These are phyloP conservation scores for Tenthredo amoena DNA, from an alignment of 2,888 invertebrate genomes.

Conservation along the genomic window DNA sequence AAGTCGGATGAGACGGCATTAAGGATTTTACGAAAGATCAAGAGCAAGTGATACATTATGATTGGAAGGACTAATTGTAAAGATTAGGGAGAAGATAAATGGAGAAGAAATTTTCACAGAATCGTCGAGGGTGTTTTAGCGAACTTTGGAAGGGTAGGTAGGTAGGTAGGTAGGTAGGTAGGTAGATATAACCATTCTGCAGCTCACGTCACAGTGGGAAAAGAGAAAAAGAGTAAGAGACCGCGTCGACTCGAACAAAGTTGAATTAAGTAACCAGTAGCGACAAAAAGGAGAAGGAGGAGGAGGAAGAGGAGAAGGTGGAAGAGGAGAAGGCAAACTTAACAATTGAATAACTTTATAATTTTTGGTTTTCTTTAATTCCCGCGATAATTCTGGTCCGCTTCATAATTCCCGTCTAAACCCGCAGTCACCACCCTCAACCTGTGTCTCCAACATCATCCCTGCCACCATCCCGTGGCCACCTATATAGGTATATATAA, in stretches of 20 bases:
- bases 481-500: neutral
- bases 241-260: constrained; percentile 35
- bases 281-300: constrained; percentile 33
- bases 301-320: neutral
- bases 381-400: constrained; percentile 60
- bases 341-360: constrained; percentile 67
- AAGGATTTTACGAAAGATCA: constrained; percentile 16
- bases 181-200: constrained; percentile 12
- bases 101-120: constrained; percentile 5
- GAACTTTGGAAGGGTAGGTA: constrained; percentile 1
- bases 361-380: constrained; percentile 67
- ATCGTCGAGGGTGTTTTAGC: neutral
- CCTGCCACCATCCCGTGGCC: neutral
- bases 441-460: constrained; percentile 23
- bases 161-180: neutral
- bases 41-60: constrained; percentile 17
- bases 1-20: neutral
- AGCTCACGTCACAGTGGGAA: neutral
- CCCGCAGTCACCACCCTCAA: constrained; percentile 18
- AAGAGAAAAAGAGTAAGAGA: constrained; percentile 10
- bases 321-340: constrained; percentile 26
- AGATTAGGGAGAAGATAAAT: constrained; percentile 33
- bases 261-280: constrained; percentile 52
- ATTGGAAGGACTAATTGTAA: constrained; percentile 40
- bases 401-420: constrained; percentile 46